Base-by-base conservation (phyloP, 2,888 invertebrate species). In the Drosophila buzzatii region DNA sequence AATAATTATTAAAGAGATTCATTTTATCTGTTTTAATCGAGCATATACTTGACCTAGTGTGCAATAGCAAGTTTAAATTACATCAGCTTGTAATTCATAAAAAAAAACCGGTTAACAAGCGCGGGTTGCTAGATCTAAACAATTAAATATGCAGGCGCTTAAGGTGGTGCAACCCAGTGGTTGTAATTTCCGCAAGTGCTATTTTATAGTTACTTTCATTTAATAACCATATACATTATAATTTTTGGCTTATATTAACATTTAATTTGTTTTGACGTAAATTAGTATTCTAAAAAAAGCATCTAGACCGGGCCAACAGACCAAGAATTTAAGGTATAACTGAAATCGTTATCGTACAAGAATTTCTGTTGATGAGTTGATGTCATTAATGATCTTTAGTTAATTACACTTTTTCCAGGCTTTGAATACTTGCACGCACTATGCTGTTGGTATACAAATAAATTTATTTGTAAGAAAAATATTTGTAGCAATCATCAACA, bases 21-120 rank as follows among this genome's bases (percentile, higher is more conserved):
- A 61, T 53, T 42, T 60, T 33, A 51, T 37, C 45, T 53, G 37
- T 63, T 18, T 42, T 44, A 37, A 49, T 33, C 44, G 56, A 70
- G 70, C 72, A 84, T 86, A 70, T 73, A 74, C 66, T 86, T 84
- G 85, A 86, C 87, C 87, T 71, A 89, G 57, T 77, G 66, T 86
- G 85, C 71, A 85, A 85, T 84, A 82, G 56, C 55, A 47, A 57
- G 62, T 23, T 58, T 58, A 53, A 63, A 86, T 85, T 85, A 76
- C 85, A 89, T 89, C 85, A 85, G 85, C 82, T 71, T 57, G 47
- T n/a, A 66, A 39, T 31, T 51, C 23, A 44, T 45, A 65, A 35
- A 27, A 16, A 16, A 39, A 71, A 83, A 81, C 85, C 56, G 66
- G 86, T 89, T 85, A 73, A 67, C 56, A 67, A 55, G 51, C 63